phyloP scores from a whole-genome alignment of 2,797 vertebrate genomes.

The Cetoscarus ocellatus region DNA sequence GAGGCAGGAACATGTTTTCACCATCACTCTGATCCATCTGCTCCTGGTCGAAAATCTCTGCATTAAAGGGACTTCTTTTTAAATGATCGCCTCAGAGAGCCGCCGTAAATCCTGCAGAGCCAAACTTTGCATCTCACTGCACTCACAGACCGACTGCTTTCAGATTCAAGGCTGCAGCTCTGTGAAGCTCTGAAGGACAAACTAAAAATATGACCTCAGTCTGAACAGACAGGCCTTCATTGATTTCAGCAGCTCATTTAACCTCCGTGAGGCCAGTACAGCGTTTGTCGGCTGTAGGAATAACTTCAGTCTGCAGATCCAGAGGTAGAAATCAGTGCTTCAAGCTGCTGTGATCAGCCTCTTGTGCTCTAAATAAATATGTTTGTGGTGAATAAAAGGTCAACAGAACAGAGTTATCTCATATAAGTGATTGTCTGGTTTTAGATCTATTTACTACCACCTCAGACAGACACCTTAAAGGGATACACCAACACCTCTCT shows the following conservation, averaged over 20 bases:
- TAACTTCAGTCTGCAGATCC: too few species aligned
- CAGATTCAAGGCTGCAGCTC: slow-evolving; percentile 28
- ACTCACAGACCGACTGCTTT: background rate
- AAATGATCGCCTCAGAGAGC: slow-evolving; percentile 36
- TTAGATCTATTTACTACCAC: too few species aligned
- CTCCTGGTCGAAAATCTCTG: background rate
- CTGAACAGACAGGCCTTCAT: background rate
- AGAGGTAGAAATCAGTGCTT: too few species aligned
- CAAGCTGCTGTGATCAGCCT: too few species aligned
- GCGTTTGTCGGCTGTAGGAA: too few species aligned
- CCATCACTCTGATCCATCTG: slow-evolving; percentile 1
- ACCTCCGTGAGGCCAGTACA: background rate
- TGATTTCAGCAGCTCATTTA: slow-evolving; percentile 1
- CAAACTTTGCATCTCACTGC: slow-evolving; percentile 2
- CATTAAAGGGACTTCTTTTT: slow-evolving; percentile 5
- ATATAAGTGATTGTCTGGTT: too few species aligned
- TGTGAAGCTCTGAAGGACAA: slow-evolving; percentile 7
- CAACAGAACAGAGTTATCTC: too few species aligned
- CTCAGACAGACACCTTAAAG: too few species aligned
- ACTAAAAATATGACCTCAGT: slow-evolving; percentile 10
- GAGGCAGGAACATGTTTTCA: background rate
- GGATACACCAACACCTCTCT: too few species aligned
- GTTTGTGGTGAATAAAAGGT: too few species aligned
- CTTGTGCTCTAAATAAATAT: too few species aligned
- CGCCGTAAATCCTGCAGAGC: slow-evolving; percentile 14